Percentiles rank a stretch among this genome's conserved stretches.
Conservation (phyloP, 2,888 invertebrate genomes). For the Schrankia costaestrigalis region DNA sequence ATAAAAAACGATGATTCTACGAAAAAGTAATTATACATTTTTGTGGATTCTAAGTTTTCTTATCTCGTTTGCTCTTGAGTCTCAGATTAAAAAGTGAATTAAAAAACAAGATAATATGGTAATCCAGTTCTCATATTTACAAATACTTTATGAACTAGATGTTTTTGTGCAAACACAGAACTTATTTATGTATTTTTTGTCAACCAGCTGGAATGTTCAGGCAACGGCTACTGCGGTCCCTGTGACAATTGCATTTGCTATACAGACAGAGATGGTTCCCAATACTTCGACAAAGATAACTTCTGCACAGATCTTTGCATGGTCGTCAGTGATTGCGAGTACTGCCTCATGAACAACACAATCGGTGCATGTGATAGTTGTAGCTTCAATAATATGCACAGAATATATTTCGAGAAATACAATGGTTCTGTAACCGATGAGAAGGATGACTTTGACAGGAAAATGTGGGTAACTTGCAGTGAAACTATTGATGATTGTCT, state of each 20-base stretch:
- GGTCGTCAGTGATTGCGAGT: constrained; percentile 41
- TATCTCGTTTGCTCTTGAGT: too few species aligned
- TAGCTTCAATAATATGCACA: constrained; percentile 1
- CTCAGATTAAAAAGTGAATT: too few species aligned
- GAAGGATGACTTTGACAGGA: constrained; percentile 35
- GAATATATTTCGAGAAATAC: constrained; percentile 18
- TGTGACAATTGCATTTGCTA: constrained; percentile 58
- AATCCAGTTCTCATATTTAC: too few species aligned
- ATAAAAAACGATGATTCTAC: too few species aligned
- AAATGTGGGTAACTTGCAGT: constrained; percentile 56
- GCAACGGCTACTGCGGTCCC: constrained; percentile 56
- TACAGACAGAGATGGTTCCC: constrained; percentile 48
- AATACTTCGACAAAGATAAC: constrained; percentile 53
- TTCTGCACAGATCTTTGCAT: constrained; percentile 60
- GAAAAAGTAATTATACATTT: too few species aligned
- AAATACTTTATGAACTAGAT: too few species aligned
- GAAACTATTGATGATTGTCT: constrained; percentile 34
- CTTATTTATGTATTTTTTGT: too few species aligned
- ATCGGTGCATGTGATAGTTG: constrained; percentile 32
- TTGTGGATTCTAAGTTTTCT: too few species aligned
- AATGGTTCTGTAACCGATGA: constrained; percentile 35
- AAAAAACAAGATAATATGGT: too few species aligned
- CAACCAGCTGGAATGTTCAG: constrained; percentile 42
- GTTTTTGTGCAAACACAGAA: too few species aligned
- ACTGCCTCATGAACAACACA: constrained; percentile 41